Evolutionary conservation across 2,113 vertebrate species (phyloP).

Genomic region (Otis tarda): DNA sequence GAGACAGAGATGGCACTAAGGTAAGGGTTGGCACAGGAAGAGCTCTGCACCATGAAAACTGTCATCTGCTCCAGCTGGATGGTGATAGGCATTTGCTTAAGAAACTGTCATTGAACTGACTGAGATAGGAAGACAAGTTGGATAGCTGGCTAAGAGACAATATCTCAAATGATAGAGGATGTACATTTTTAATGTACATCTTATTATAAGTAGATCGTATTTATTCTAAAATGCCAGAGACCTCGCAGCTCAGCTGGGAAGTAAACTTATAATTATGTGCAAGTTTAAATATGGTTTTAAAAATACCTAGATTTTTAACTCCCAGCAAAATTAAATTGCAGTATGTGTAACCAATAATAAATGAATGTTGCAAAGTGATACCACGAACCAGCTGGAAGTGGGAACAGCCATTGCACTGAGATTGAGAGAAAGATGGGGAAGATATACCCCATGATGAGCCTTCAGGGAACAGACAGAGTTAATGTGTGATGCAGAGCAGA

Average conservation of each 20-base stretch:
- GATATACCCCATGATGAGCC: neutral
- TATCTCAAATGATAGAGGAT: neutral
- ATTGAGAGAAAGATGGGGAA: neutral
- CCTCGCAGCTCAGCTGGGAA: neutral
- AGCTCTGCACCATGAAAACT: neutral
- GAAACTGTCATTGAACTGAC: neutral
- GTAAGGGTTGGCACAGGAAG: neutral
- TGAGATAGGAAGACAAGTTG: neutral
- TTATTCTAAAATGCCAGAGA: neutral
- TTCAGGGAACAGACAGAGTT: neutral
- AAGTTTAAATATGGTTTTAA: neutral
- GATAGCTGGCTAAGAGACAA: neutral
- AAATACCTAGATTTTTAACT: neutral
- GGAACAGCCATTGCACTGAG: neutral
- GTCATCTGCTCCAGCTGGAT: neutral
- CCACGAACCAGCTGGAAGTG: neutral
- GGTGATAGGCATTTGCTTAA: neutral
- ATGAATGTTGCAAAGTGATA: neutral
- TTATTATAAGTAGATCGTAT: neutral
- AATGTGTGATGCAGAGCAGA: neutral
- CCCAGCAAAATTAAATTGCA: neutral
- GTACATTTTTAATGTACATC: neutral
- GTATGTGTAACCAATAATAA: neutral
- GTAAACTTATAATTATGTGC: neutral
- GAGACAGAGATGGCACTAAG: neutral